phyloP scores from a whole-genome alignment of 1,140 invertebrate species.

The Pachypsylla venusta region DNA sequence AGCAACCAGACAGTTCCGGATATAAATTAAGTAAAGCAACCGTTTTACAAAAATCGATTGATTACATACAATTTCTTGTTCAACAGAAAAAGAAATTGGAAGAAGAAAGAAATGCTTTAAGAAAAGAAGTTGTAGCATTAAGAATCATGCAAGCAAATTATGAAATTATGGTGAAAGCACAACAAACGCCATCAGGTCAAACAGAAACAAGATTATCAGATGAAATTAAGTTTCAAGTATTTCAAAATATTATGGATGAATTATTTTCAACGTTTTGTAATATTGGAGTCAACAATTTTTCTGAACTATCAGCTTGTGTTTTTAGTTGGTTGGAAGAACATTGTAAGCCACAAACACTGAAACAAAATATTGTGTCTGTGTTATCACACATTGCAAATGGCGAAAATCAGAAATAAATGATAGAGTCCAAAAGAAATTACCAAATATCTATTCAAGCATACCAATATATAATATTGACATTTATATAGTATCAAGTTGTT shows the following conservation, averaged over 20 bases:
- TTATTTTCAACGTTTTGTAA: constrained; percentile 80
- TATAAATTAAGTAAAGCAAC: constrained; percentile 95
- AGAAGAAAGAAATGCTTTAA: constrained; percentile 75
- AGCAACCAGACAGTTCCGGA: constrained; percentile 66
- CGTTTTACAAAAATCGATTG: constrained; percentile 80
- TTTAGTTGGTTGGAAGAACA: constrained; percentile 94
- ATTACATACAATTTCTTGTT: constrained; percentile 72
- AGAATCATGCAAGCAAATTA: constrained; percentile 89
- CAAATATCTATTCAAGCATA: no score
- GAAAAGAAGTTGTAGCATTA: constrained; percentile 87
- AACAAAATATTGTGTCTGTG: constrained; percentile 6
- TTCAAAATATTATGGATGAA: constrained; percentile 87
- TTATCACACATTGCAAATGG: background rate
- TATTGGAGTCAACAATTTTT: constrained; percentile 80
- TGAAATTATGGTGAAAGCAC: constrained; percentile 89
- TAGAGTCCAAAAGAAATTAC: no score
- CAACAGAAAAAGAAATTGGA: constrained; percentile 88
- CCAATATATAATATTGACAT: no score
- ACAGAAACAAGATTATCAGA: constrained; percentile 77
- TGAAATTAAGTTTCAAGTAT: constrained; percentile 92
- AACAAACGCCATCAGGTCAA: constrained; percentile 79
- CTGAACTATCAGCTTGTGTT: constrained; percentile 79
- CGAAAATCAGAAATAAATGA: background rate
- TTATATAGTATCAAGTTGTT: no score
- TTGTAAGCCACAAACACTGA: constrained; percentile 68